A percentile compares a stretch with the other conserved stretches of the same genome.
Evolutionary conservation across 2,888 invertebrate genomes (phyloP).

Genomic region (Hermaeophaga mercurialis): DNA sequence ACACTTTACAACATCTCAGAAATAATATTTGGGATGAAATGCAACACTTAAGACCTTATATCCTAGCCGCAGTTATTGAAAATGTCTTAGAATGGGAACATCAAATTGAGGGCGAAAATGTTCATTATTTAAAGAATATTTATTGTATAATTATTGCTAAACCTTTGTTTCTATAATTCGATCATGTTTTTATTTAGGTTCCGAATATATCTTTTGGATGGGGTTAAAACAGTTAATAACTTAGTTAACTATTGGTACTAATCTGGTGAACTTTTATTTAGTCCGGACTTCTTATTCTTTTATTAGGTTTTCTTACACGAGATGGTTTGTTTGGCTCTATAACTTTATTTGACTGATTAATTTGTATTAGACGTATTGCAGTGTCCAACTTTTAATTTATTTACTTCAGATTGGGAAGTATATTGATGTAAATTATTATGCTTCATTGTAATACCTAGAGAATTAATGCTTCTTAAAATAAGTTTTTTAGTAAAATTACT

Average conservation of each 20-base stretch:
- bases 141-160: too few relatives aligned
- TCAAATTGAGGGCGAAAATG: too few relatives aligned
- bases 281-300: slow-evolving; percentile 54
- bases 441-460: neutral
- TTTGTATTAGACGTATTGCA: slow-evolving; percentile 11
- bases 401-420: neutral
- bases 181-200: too few relatives aligned
- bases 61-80: too few relatives aligned
- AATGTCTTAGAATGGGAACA: too few relatives aligned
- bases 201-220: too few relatives aligned
- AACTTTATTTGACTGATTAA: slow-evolving; percentile 32
- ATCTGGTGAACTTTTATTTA: slow-evolving; percentile 55
- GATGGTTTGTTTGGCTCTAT: slow-evolving; percentile 48
- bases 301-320: slow-evolving; percentile 52
- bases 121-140: too few relatives aligned
- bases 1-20: too few relatives aligned
- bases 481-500: slow-evolving; percentile 16
- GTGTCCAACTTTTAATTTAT: neutral
- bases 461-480: slow-evolving; percentile 15
- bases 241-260: slow-evolving; percentile 27
- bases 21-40: too few relatives aligned
- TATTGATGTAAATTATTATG: neutral
- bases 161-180: too few relatives aligned
- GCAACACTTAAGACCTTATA: too few relatives aligned
- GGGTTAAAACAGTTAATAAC: neutral